Evolutionary conservation across 2,888 invertebrate genomes (phyloP).

Genomic region (Torymus aiolomorphi): DNA sequence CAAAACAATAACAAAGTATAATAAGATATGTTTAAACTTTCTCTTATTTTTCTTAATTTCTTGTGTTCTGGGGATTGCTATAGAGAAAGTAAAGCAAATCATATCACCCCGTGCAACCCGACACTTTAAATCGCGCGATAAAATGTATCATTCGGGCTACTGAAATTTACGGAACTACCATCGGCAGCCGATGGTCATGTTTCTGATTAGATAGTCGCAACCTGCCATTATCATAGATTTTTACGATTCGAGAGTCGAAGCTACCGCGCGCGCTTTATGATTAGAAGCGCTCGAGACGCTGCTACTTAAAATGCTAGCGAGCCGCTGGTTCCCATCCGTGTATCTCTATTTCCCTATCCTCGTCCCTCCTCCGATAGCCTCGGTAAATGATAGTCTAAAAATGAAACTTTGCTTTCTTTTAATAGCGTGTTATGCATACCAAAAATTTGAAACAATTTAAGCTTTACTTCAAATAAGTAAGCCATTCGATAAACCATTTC

Average conservation of each 20-base stretch:
- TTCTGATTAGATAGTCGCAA: slow-evolving; percentile 45
- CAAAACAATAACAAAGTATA: too few species aligned
- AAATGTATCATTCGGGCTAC: slow-evolving; percentile 52
- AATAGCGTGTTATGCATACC: not conserved
- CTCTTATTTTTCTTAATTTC: too few species aligned
- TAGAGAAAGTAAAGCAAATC: slow-evolving; percentile 20
- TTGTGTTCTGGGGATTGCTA: slow-evolving; percentile 26
- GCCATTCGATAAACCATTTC: not conserved
- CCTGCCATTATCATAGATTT: slow-evolving; percentile 48
- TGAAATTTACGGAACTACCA: slow-evolving; percentile 47
- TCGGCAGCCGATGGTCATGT: slow-evolving; percentile 9
- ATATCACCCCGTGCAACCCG: slow-evolving; percentile 1
- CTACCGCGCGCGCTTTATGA: slow-evolving; percentile 20
- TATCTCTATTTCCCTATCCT: slow-evolving; percentile 30
- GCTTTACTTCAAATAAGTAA: too few species aligned
- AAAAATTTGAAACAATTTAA: too few species aligned
- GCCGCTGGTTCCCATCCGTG: slow-evolving; percentile 27
- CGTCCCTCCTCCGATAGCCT: not conserved
- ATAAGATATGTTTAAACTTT: too few species aligned
- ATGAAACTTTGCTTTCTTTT: not conserved
- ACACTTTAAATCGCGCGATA: slow-evolving; percentile 16
- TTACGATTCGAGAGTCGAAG: slow-evolving; percentile 47
- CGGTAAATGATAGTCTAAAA: slow-evolving; percentile 32
- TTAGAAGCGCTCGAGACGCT: slow-evolving; percentile 35
- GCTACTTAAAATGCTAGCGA: slow-evolving; percentile 35